These are phyloP conservation scores for Drosophila barbarae DNA, from an alignment of 2,888 invertebrate genomes.

Conservation along the genomic window DNA sequence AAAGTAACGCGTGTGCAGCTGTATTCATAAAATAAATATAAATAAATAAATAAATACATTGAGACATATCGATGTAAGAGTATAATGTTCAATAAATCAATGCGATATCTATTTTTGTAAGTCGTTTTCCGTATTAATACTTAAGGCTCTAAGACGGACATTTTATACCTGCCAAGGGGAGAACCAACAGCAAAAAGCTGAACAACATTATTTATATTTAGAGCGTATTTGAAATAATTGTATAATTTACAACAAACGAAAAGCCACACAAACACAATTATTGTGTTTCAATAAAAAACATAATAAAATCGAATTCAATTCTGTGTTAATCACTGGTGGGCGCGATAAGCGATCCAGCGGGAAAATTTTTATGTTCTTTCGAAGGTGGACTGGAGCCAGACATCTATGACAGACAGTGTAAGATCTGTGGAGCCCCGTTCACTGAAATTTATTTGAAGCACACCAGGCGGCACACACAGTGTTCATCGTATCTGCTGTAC, in stretches of 20 bases:
- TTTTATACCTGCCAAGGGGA: slow-evolving; percentile 67
- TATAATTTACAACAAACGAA: slow-evolving; percentile 42
- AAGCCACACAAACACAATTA: slow-evolving; percentile 54
- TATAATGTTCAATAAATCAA: slow-evolving; percentile 55
- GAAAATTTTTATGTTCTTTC: neutral
- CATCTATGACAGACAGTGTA: slow-evolving; percentile 1
- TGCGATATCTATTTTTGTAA: slow-evolving; percentile 75
- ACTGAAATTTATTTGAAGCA: slow-evolving; percentile 14
- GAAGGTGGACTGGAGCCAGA: slow-evolving; percentile 12
- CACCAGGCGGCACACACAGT: slow-evolving; percentile 5
- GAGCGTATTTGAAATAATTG: slow-evolving; percentile 37
- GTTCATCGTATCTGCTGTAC: slow-evolving; percentile 1
- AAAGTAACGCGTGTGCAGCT: slow-evolving; percentile 20
- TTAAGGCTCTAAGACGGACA: slow-evolving; percentile 47
- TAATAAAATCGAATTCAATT: slow-evolving; percentile 45
- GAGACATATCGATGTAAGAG: slow-evolving; percentile 27
- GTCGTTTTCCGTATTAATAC: slow-evolving; percentile 59
- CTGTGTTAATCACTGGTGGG: slow-evolving; percentile 16
- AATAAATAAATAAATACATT: slow-evolving; percentile 24
- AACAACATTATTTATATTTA: slow-evolving; percentile 60
- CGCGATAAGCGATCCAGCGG: slow-evolving; percentile 18
- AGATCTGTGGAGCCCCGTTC: neutral
- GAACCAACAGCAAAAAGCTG: slow-evolving; percentile 26
- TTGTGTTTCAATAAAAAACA: slow-evolving; percentile 64
- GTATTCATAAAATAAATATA: slow-evolving; percentile 33